Conservation (phyloP, 2,797 vertebrate species). For the Tiaroga cobitis region DNA sequence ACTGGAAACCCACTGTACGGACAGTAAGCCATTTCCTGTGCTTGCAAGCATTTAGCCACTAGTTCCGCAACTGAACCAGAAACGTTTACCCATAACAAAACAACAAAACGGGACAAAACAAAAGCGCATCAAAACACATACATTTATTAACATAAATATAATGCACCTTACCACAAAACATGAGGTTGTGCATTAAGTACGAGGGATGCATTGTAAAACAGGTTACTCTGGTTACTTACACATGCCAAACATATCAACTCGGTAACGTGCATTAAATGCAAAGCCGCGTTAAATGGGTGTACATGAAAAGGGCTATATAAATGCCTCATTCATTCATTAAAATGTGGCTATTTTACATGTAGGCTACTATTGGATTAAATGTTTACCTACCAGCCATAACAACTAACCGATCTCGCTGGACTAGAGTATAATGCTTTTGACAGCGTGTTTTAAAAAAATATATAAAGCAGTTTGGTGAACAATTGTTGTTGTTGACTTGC, state of each 20-base stretch:
- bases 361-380: background rate
- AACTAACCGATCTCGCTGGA: constrained; percentile 3
- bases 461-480: background rate
- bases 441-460: background rate
- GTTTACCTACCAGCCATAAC: constrained; percentile 58
- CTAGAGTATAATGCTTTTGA: background rate
- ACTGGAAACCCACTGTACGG: constrained; percentile 79
- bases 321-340: too few species aligned
- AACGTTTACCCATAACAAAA: background rate
- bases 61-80: constrained; percentile 68
- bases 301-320: too few species aligned
- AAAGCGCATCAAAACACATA: background rate
- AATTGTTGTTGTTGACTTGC: background rate
- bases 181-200: background rate
- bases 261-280: background rate
- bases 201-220: background rate
- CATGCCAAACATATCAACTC: background rate
- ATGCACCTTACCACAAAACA: background rate
- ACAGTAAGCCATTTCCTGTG: constrained; percentile 76
- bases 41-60: constrained; percentile 74
- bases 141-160: background rate
- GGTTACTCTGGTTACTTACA: background rate
- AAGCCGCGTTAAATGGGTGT: background rate
- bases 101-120: background rate
- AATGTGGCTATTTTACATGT: background rate